phyloP scores from a whole-genome alignment of 2,113 vertebrate genomes.

The Hippocampus barbouri region DNA sequence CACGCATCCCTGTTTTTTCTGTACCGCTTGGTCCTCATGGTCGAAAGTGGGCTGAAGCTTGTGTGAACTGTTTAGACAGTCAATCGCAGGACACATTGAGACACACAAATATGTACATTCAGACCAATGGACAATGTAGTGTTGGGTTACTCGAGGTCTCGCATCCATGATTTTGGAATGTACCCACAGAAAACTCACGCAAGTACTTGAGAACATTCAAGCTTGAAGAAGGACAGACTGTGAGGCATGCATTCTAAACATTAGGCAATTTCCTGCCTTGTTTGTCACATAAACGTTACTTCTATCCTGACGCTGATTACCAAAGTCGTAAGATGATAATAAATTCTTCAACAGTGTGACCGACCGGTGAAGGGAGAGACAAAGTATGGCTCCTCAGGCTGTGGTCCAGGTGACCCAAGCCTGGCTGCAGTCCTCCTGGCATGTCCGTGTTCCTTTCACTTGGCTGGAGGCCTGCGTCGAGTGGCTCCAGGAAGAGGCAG shows the following conservation, averaged over 20 bases:
- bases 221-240: neutral
- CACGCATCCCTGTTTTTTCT: neutral
- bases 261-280: neutral
- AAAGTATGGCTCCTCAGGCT: conserved; percentile 44
- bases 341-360: neutral
- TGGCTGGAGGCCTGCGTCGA: conserved; percentile 92
- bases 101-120: neutral
- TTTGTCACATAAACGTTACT: neutral
- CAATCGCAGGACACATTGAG: neutral
- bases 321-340: neutral
- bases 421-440: conserved; percentile 86
- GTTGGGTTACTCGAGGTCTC: neutral
- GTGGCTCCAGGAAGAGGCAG: conserved; percentile 86
- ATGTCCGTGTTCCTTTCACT: conserved; percentile 80
- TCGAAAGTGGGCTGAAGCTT: no score
- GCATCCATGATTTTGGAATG: neutral
- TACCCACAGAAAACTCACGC: no score
- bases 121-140: neutral
- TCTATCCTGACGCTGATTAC: neutral
- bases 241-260: neutral
- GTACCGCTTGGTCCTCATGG: neutral
- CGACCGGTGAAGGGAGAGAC: conserved; percentile 7
- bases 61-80: neutral
- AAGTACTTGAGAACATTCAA: neutral
- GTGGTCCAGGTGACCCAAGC: conserved; percentile 68